Base-by-base conservation (phyloP, 2,797 vertebrate genomes). In the Eutrigla gurnardus region DNA sequence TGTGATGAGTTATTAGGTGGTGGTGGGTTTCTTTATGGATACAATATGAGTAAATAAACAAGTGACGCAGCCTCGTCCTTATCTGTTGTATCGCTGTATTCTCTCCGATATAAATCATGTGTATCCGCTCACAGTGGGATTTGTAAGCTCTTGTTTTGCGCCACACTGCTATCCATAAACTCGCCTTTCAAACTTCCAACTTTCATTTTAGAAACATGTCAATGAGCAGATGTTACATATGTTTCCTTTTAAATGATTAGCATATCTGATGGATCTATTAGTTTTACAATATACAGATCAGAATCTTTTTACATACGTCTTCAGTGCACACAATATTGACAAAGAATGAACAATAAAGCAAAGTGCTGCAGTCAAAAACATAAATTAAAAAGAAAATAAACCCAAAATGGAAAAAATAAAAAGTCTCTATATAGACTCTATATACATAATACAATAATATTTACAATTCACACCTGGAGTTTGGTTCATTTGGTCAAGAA, bases 1-100 rank as follows among this genome's bases (percentile, higher is more conserved):
- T 46, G 13, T 65, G 43, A 82, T 82, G 43, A 81, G 70, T 77
- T 77, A 57, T 54, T 12, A 61, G 32, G 7, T 39, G 25, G 8
- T 42, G 5, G 42, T 13, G 40, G 32, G 40, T 69, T 66, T 66
- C 73, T 77, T 65, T 61, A 77, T 59, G 46, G 25, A 65, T 36
- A 14, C 25, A 35, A 6, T n/a, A 12, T 35, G 17, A 62, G 65
- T 36, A 70, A 73, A 69, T 45, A 69, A 57, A 55, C 5, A n/a
- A 32, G 7, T 57, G n/a, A 14, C 32, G 43, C 17, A 37, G 13
- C 17, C 7, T n/a, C 39, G 2, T 54, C 11, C 8, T 15, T 42
- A 49, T 40, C 14, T 17, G 5, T 15, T 42, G 40, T 15, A 5
- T 45, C 25, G 17, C 40, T 61, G n/a, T 5, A 17, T 35, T 6